A percentile compares a stretch with the other conserved stretches of the same genome.
Evolutionary conservation across 2,797 vertebrate species (phyloP).

Genomic region (Emys orbicularis): DNA sequence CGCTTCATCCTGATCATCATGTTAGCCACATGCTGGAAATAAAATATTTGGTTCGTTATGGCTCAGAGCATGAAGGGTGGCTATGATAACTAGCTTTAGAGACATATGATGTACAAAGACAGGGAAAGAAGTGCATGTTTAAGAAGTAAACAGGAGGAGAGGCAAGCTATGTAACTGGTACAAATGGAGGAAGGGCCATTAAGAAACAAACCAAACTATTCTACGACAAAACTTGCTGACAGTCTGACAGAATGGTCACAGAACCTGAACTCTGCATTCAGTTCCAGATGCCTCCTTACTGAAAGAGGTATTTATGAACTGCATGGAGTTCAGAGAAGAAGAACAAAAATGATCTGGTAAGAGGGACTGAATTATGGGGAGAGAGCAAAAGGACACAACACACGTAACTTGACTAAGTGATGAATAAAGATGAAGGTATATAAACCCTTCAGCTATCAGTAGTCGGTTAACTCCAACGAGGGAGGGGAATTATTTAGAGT

Average conservation of each 20-base stretch:
- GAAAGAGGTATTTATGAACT: neutral
- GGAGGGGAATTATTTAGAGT: neutral
- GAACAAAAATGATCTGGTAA: neutral
- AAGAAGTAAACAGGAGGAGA: neutral
- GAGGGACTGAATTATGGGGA: neutral
- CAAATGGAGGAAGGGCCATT: fast-evolving
- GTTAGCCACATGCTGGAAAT: constrained; percentile 93
- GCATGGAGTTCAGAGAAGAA: neutral
- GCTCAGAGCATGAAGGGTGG: neutral
- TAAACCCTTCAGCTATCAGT: neutral
- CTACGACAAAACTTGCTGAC: neutral
- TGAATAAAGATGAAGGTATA: neutral
- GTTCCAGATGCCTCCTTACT: neutral
- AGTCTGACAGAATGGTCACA: neutral
- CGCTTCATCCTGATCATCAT: constrained; percentile 99
- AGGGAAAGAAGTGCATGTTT: neutral
- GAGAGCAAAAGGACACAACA: neutral
- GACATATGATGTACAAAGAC: fast-evolving
- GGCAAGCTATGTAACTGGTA: neutral
- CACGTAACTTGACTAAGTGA: neutral
- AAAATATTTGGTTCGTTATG: neutral
- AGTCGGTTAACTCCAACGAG: neutral
- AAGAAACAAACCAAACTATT: neutral
- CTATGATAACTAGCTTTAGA: neutral
- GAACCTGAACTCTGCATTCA: neutral